Conservation (phyloP, 2,888 invertebrate genomes). For the Melanchra persicariae region DNA sequence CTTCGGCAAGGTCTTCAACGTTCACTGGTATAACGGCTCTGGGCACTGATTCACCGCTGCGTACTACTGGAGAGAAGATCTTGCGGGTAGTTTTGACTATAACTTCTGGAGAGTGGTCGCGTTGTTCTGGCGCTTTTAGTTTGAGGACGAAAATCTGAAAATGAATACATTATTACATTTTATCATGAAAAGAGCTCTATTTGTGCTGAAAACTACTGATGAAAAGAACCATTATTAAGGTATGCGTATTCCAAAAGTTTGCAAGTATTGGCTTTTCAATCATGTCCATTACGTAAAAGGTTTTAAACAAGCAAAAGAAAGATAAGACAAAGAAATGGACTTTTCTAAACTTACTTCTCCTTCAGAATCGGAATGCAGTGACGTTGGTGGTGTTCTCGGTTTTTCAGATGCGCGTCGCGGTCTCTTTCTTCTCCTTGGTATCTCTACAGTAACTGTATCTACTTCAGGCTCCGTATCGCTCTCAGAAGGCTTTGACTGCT, state of each 20-base stretch:
- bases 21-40: constrained; percentile 88
- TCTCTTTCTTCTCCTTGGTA: constrained; percentile 86
- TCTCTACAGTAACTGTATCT: constrained; percentile 88
- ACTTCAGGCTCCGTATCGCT: constrained; percentile 87
- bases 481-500: constrained; percentile 89
- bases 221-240: too few relatives aligned
- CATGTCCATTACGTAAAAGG: too few relatives aligned
- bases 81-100: constrained; percentile 95
- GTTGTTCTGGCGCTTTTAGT: constrained; percentile 83
- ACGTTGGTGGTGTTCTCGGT: constrained; percentile 85
- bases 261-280: too few relatives aligned
- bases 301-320: too few relatives aligned
- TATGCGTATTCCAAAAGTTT: too few relatives aligned
- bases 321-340: too few relatives aligned
- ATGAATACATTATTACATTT: neutral
- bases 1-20: constrained; percentile 83
- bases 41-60: constrained; percentile 89
- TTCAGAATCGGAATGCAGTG: constrained; percentile 87
- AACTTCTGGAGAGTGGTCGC: constrained; percentile 91
- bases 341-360: constrained; percentile 81
- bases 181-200: too few relatives aligned
- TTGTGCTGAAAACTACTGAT: too few relatives aligned
- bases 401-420: constrained; percentile 85
- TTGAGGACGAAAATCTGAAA: constrained; percentile 85
- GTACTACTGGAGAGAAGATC: constrained; percentile 93